Percentiles rank a stretch among this genome's conserved stretches.
Evolutionary conservation across 2,113 vertebrate species (phyloP).

Genomic region (Boleophthalmus pectinirostris): DNA sequence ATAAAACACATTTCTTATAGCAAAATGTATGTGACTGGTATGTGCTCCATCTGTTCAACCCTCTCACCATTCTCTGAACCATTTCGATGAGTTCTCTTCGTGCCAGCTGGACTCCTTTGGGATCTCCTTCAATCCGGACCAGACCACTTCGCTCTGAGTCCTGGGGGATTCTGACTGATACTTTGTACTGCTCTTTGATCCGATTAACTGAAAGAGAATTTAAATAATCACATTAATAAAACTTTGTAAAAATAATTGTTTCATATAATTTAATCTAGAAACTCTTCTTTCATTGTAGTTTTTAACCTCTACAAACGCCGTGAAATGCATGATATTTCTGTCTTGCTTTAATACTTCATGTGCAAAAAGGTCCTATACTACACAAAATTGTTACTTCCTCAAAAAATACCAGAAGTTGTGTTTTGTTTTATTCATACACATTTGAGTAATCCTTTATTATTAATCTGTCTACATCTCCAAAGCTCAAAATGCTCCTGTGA

Average conservation of each 20-base stretch:
- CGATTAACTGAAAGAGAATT: conserved; percentile 73
- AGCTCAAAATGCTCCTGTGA: too few species aligned
- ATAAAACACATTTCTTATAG: not conserved
- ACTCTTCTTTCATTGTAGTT: not conserved
- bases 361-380: too few species aligned
- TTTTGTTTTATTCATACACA: too few species aligned
- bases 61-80: conserved; percentile 83
- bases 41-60: not conserved
- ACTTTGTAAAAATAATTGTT: not conserved
- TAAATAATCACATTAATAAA: not conserved
- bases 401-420: too few species aligned
- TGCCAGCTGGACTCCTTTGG: conserved; percentile 82
- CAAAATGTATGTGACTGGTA: not conserved
- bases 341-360: too few species aligned
- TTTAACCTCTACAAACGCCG: too few species aligned
- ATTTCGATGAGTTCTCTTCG: conserved; percentile 81
- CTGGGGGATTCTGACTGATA: conserved; percentile 80
- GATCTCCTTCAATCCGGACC: conserved; percentile 84
- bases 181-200: conserved; percentile 84
- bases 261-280: not conserved
- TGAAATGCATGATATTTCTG: too few species aligned
- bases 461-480: too few species aligned
- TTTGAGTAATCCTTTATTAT: too few species aligned
- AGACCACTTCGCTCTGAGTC: conserved; percentile 79
- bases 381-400: too few species aligned